Conservation (phyloP, 2,888 invertebrate genomes). For the Chloroclystis v-ata region DNA sequence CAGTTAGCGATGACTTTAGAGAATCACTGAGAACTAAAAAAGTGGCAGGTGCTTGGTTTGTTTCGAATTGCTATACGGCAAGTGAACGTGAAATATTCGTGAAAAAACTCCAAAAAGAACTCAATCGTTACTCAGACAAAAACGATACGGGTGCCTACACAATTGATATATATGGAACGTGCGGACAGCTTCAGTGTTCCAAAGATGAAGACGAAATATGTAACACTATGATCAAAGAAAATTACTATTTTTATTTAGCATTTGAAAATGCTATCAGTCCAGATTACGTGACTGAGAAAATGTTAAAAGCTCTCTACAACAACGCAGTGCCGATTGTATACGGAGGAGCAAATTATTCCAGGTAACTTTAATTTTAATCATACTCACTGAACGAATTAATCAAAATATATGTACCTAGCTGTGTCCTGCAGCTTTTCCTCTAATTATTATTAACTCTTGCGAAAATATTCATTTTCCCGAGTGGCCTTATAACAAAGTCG, state of each 20-base stretch:
- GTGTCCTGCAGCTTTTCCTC: too few species aligned
- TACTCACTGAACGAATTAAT: too few species aligned
- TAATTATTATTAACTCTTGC: too few species aligned
- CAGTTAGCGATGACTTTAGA: slow-evolving; percentile 39
- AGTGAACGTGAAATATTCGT: slow-evolving; percentile 29
- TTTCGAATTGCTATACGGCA: slow-evolving; percentile 31
- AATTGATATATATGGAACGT: slow-evolving; percentile 35
- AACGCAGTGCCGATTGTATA: slow-evolving; percentile 83
- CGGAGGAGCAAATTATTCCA: slow-evolving; percentile 73
- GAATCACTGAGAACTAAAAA: slow-evolving; percentile 35
- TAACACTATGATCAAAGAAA: slow-evolving; percentile 34
- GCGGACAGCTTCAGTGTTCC: slow-evolving; percentile 31
- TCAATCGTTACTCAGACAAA: slow-evolving; percentile 20
- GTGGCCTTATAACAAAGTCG: too few species aligned
- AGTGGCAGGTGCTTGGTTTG: slow-evolving; percentile 45
- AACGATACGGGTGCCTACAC: not conserved
- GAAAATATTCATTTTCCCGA: too few species aligned
- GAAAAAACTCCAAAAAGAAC: slow-evolving; percentile 19
- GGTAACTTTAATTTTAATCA: slow-evolving; percentile 30
- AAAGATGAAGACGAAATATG: slow-evolving; percentile 36
- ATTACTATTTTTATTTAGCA: slow-evolving; percentile 54
- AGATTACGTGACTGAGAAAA: slow-evolving; percentile 55
- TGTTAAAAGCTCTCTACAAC: slow-evolving; percentile 48
- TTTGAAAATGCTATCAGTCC: slow-evolving; percentile 57
- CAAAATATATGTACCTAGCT: too few species aligned